phyloP scores from a whole-genome alignment of 2,888 invertebrate genomes.

The Drosophila rellima region DNA sequence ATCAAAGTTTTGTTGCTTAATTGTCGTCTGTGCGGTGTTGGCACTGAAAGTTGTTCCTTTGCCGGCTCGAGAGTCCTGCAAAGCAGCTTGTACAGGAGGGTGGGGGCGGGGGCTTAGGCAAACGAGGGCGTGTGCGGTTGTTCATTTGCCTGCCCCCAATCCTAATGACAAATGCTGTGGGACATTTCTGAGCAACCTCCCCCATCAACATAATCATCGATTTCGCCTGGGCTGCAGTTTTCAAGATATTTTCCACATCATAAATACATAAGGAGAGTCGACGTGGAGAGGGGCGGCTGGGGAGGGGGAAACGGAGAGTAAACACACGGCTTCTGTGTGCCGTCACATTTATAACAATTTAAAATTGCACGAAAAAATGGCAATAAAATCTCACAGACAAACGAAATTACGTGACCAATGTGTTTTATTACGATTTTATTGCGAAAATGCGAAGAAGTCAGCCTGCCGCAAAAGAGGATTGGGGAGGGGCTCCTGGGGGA shows the following conservation, averaged over 20 bases:
- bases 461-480: conserved; percentile 18
- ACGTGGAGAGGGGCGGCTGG: not conserved
- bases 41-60: conserved; percentile 63
- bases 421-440: conserved; percentile 86
- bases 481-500: too few relatives aligned
- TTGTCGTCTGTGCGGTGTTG: conserved; percentile 77
- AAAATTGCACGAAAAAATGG: conserved; percentile 81
- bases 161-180: conserved; percentile 58
- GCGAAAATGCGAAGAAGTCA: conserved; percentile 78
- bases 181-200: conserved; percentile 34
- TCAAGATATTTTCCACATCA: conserved; percentile 81
- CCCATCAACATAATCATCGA: conserved; percentile 58
- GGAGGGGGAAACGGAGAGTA: conserved; percentile 29
- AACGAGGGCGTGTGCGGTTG: conserved; percentile 50
- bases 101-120: not conserved
- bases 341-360: conserved; percentile 84
- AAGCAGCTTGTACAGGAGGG: not conserved
- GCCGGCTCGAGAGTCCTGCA: conserved; percentile 17
- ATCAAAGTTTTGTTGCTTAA: conserved; percentile 83
- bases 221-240: conserved; percentile 64
- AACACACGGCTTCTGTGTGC: conserved; percentile 66
- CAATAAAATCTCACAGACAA: conserved; percentile 86
- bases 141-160: conserved; percentile 51
- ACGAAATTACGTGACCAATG: conserved; percentile 86
- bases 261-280: conserved; percentile 76